Conservation (phyloP, 2,797 vertebrate species). For the Gambelia wislizenii region DNA sequence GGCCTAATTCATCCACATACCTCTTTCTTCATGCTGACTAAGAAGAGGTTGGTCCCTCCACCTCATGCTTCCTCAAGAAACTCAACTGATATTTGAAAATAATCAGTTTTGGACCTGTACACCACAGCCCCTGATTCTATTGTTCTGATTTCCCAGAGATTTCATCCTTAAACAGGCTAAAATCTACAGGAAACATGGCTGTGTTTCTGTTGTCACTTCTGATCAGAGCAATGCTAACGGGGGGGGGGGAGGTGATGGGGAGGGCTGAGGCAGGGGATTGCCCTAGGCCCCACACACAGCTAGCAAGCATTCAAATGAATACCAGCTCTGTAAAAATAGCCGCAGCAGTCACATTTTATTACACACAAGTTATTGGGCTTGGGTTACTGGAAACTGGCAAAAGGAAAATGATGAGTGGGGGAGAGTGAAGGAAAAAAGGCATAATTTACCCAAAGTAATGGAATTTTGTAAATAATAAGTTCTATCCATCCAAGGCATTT, state of each 20-base stretch:
- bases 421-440: slow-evolving; percentile 8
- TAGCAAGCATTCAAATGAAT: slow-evolving; percentile 78
- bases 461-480: slow-evolving; percentile 5
- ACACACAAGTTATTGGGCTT: slow-evolving; percentile 71
- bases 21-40: slow-evolving; percentile 58
- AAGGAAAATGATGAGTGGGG: slow-evolving; percentile 34
- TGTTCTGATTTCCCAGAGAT: slow-evolving; percentile 74
- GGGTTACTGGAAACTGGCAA: slow-evolving; percentile 73
- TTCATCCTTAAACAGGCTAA: slow-evolving; percentile 75
- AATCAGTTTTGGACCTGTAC: slow-evolving; percentile 73
- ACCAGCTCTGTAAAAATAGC: slow-evolving; percentile 78
- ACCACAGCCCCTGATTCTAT: slow-evolving; percentile 61
- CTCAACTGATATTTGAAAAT: slow-evolving; percentile 77
- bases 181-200: slow-evolving; percentile 82
- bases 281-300: slow-evolving; percentile 74
- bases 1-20: slow-evolving; percentile 27
- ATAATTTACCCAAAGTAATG: slow-evolving; percentile 55
- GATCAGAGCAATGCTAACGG: slow-evolving; percentile 78
- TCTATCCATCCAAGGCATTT: background rate
- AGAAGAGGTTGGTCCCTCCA: slow-evolving; percentile 55
- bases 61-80: slow-evolving; percentile 40
- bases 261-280: slow-evolving; percentile 64
- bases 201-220: slow-evolving; percentile 85
- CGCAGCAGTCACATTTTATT: slow-evolving; percentile 82
- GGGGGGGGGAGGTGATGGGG: slow-evolving; percentile 52